Conservation (phyloP, 2,113 vertebrate genomes). For the Brevimyrus niger region DNA sequence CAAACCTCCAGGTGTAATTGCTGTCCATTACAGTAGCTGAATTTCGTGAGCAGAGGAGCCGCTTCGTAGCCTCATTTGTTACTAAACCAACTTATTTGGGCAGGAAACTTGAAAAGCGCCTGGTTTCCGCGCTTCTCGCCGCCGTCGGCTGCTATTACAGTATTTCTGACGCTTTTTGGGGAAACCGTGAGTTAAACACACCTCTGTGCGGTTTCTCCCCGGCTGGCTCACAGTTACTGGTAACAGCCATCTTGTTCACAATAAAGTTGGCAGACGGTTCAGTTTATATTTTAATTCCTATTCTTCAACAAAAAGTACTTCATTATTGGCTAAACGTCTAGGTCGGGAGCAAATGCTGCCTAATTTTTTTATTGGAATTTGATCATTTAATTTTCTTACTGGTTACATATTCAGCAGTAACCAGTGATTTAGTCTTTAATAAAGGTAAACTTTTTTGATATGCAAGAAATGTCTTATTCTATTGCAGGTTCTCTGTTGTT, state of each 20-base stretch:
- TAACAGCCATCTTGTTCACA: constrained; percentile 12
- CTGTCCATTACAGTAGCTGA: background rate
- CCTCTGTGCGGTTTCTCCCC: background rate
- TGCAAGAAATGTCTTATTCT: constrained; percentile 18
- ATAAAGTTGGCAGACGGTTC: constrained; percentile 6
- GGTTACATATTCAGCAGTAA: background rate
- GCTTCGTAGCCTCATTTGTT: background rate
- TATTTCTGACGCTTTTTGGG: background rate
- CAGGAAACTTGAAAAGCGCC: background rate
- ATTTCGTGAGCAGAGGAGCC: background rate
- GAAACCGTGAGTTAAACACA: background rate
- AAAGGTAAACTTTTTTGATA: background rate
- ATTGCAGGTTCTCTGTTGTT: constrained; percentile 84
- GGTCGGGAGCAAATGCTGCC: background rate
- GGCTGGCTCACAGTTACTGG: background rate
- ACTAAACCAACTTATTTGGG: background rate
- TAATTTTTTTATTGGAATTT: background rate
- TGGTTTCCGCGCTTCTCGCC: background rate
- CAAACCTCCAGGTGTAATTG: background rate
- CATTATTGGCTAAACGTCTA: background rate
- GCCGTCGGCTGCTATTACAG: too few relatives aligned
- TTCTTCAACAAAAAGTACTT: background rate
- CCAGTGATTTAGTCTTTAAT: background rate
- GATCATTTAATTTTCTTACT: background rate
- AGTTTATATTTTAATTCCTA: background rate